Conservation (phyloP, 1,140 invertebrate species). For the Ostrea edulis region DNA sequence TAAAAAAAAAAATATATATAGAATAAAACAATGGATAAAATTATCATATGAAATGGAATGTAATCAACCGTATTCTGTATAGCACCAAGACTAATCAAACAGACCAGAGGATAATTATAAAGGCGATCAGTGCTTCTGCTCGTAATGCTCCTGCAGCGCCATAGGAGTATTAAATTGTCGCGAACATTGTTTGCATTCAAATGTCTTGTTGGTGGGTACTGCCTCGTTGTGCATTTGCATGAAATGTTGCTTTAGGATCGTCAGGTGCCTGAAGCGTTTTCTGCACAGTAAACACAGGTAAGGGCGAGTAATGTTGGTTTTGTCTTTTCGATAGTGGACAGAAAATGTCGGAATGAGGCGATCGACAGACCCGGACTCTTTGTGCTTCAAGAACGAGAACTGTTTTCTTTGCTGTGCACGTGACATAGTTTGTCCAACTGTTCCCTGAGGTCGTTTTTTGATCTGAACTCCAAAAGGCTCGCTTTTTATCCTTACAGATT, state of each 20-base stretch:
- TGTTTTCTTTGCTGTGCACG: constrained; percentile 5
- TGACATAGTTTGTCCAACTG: neutral
- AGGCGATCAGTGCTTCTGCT: constrained; percentile 41
- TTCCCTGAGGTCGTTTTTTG: neutral
- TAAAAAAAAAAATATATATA: neutral
- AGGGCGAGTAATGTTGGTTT: constrained; percentile 52
- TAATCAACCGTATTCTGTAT: neutral
- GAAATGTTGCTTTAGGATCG: constrained; percentile 59
- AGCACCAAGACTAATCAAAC: neutral
- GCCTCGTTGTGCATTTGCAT: constrained; percentile 45
- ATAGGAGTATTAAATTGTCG: constrained; percentile 52
- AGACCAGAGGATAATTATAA: neutral
- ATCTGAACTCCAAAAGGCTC: neutral
- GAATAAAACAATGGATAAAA: neutral
- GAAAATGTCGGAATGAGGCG: constrained; percentile 59
- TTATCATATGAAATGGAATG: neutral
- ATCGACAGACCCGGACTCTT: constrained; percentile 8
- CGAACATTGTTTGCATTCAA: constrained; percentile 39
- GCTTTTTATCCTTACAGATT: neutral
- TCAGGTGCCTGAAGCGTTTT: constrained; percentile 54
- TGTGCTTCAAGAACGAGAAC: neutral
- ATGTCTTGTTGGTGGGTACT: constrained; percentile 1
- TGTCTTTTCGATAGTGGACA: constrained; percentile 59
- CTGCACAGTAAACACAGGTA: constrained; percentile 56
- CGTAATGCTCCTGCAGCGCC: constrained; percentile 54